phyloP scores from a whole-genome alignment of 1,140 invertebrate genomes.

The Ostrea denselamellosa region DNA sequence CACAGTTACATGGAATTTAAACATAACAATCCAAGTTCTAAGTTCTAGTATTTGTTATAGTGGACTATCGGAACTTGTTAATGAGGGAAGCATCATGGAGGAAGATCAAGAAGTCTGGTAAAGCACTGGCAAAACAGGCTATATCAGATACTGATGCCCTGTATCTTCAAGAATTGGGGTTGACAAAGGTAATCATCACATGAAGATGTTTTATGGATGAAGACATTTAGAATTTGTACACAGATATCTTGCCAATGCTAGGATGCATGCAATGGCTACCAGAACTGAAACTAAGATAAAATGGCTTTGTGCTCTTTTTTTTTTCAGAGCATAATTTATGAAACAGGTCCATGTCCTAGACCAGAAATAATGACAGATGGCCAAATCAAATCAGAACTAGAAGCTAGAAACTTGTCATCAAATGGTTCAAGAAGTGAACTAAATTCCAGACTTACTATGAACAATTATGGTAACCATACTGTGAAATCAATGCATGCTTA shows the following conservation, averaged over 20 bases:
- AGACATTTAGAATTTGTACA: not conserved
- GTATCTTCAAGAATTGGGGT: constrained; percentile 17
- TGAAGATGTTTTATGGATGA: not conserved
- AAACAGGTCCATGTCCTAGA: constrained; percentile 58
- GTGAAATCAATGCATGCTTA: not conserved
- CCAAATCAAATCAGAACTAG: constrained; percentile 46
- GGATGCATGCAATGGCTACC: too few relatives aligned
- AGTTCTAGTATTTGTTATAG: not conserved
- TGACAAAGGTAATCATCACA: not conserved
- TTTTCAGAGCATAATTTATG: constrained; percentile 47
- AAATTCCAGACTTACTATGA: constrained; percentile 40
- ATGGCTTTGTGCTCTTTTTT: not conserved
- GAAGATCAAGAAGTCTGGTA: constrained; percentile 20
- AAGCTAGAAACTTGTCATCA: constrained; percentile 45
- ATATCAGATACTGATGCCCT: not conserved
- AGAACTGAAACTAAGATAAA: not conserved
- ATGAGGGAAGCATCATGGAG: constrained; percentile 16
- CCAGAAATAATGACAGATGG: constrained; percentile 57
- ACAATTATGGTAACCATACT: constrained; percentile 19
- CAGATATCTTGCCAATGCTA: not conserved
- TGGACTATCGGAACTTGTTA: constrained; percentile 1
- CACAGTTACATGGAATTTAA: too few relatives aligned
- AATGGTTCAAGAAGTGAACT: constrained; percentile 53
- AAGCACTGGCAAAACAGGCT: constrained; percentile 10
- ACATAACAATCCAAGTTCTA: not conserved